phyloP scores from a whole-genome alignment of 2,888 invertebrate species.

The Agonopterix subpropinquella region DNA sequence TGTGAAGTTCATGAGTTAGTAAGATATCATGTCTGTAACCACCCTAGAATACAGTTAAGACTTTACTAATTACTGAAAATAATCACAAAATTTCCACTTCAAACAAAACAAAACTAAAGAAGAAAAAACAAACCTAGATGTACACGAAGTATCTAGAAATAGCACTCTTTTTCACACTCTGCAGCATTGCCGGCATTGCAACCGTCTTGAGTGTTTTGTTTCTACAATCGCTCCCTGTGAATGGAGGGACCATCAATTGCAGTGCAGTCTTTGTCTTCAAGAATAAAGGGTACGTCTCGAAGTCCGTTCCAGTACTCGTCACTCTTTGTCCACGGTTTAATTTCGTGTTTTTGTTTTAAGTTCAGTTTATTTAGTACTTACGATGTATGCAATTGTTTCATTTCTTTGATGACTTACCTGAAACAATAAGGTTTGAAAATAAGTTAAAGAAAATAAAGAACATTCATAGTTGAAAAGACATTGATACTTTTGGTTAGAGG shows the following conservation, averaged over 20 bases:
- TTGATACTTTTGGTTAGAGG: no score
- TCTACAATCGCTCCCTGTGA: conserved; percentile 20
- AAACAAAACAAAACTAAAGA: conserved; percentile 8
- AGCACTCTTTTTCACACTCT: conserved; percentile 10
- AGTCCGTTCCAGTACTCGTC: conserved; percentile 23
- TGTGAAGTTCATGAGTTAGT: no score
- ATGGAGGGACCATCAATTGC: conserved; percentile 40
- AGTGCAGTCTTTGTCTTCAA: conserved; percentile 35
- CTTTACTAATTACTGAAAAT: no score
- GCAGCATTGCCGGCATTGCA: neutral
- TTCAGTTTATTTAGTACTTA: neutral
- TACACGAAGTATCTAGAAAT: conserved; percentile 3
- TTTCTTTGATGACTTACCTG: conserved; percentile 3
- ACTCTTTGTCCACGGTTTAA: conserved; percentile 3
- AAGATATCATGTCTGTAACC: no score
- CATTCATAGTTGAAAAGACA: no score
- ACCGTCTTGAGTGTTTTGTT: conserved; percentile 27
- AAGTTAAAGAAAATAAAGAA: no score
- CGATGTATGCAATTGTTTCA: no score
- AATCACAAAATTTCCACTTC: no score
- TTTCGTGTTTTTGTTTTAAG: conserved; percentile 1
- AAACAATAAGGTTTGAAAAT: neutral
- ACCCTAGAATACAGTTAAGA: no score
- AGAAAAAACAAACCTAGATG: neutral
- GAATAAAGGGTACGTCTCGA: conserved; percentile 23